phyloP scores from a whole-genome alignment of 2,113 vertebrate species.

The Etia nguti region DNA sequence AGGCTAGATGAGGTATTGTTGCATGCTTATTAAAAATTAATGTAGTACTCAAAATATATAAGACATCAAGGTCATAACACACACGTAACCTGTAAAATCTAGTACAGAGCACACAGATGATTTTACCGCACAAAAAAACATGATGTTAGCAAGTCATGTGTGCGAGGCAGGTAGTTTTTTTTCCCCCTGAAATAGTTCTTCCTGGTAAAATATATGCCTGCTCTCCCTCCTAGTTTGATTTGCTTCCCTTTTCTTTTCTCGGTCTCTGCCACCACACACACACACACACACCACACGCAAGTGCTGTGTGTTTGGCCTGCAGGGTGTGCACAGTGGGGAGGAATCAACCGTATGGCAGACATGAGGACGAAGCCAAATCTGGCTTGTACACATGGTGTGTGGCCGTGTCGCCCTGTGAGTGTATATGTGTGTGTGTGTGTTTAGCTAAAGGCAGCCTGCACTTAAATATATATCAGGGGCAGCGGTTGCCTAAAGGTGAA shows the following conservation, averaged over 20 bases:
- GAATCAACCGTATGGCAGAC: constrained; percentile 66
- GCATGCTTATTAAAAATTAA: neutral
- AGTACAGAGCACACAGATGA: neutral
- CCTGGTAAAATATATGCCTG: neutral
- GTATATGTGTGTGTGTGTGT: neutral
- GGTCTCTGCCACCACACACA: neutral
- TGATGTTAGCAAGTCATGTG: neutral
- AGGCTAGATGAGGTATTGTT: neutral
- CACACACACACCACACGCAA: constrained; percentile 1
- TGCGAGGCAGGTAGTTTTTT: neutral
- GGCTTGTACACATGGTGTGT: constrained; percentile 54
- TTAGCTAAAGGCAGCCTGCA: constrained; percentile 18
- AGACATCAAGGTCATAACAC: neutral
- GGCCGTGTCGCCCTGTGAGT: constrained; percentile 25
- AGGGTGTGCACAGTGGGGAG: constrained; percentile 64
- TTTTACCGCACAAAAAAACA: neutral
- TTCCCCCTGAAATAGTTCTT: neutral
- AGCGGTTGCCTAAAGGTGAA: constrained; percentile 47
- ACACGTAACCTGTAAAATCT: neutral
- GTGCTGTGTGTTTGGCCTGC: constrained; percentile 63
- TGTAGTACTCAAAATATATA: neutral
- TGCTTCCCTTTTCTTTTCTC: neutral
- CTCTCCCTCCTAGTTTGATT: neutral
- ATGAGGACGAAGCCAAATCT: constrained; percentile 56
- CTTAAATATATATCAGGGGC: constrained; percentile 60